Evolutionary conservation across 2,113 vertebrate genomes (phyloP), one percentile per base, ranked within the genome.

Genomic region (Ameiurus melas): DNA sequence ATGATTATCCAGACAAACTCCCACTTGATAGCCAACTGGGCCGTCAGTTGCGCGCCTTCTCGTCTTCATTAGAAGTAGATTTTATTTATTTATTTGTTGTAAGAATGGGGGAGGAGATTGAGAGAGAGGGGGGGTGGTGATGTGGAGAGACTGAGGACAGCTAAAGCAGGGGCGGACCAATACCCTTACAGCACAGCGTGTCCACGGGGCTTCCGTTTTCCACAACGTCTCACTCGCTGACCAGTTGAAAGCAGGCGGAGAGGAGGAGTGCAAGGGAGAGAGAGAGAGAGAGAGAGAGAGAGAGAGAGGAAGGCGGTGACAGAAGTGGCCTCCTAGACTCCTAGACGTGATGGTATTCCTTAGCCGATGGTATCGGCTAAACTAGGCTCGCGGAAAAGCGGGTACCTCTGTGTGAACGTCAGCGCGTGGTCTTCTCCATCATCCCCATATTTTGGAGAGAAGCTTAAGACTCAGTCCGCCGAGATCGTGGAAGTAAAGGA

Each of bases 201-300:
- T 91, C 91, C 92, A 93, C 94, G 93, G 93, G 93, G 92, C 93
- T 95, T 95, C 94, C 94, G 93, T 94, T 94, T 93, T 89, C 87
- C 68, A 68, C 83, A 78, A 89, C 78, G 36, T 78, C 88, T 83
- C 60, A 90, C 92, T 64, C 91, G 90, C 91, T 91, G 92, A 92
- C 91, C 93, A 94, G 91, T 93, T 92, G 93, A 92, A 93, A 82
- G 85, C 89, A 87, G 90, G 88, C 89, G 79, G 84, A 71, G 90
- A 83, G 88, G 88, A 85, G 83, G 88, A 71, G 83, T 90, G 89
- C 73, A 91, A 89, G 90, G 53, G 88, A 89, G 89, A 77, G 82
- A 89, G 85, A 55, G 80, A 68, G 87, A 60, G 79, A 83, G 83
- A 83, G 87, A 47, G 78, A 81, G 78, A 81, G 87, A 66, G 90